phyloP scores from a whole-genome alignment of 30 jellyfish, hydroid and myxozoan species.

The Chironex yamaguchii region DNA sequence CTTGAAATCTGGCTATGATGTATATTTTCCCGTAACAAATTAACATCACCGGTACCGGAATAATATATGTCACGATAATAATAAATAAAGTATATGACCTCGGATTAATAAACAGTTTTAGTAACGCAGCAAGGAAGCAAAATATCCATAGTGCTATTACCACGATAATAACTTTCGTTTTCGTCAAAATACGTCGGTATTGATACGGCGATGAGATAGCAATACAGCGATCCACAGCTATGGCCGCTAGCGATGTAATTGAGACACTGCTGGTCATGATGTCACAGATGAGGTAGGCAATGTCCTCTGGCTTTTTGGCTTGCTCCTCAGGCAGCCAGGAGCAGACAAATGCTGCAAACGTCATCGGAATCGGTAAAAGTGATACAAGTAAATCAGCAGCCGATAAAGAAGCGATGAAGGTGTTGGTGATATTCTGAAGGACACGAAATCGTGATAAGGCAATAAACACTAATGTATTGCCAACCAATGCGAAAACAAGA shows the following conservation, averaged over 20 bases:
- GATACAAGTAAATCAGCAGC: slow-evolving; percentile 61
- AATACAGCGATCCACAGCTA: slow-evolving; percentile 55
- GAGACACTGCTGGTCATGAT: not conserved
- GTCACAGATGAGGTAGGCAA: not conserved
- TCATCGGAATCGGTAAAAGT: slow-evolving; percentile 37
- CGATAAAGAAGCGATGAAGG: slow-evolving; percentile 51
- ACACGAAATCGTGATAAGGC: slow-evolving; percentile 44
- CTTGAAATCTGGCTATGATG: not conserved
- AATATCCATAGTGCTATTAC: not conserved
- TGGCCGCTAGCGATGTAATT: slow-evolving; percentile 16
- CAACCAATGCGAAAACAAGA: slow-evolving; percentile 30
- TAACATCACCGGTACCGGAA: slow-evolving; percentile 50
- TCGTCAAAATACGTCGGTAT: not conserved
- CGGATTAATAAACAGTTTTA: not conserved
- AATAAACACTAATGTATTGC: slow-evolving; percentile 57
- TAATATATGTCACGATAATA: slow-evolving; percentile 25
- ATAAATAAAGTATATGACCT: slow-evolving; percentile 29
- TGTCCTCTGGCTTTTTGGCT: not conserved
- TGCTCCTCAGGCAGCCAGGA: slow-evolving; percentile 48
- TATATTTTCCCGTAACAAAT: slow-evolving; percentile 47
- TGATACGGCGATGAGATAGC: not conserved
- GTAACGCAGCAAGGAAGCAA: not conserved
- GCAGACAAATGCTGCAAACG: slow-evolving; percentile 81
- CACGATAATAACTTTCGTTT: not conserved
- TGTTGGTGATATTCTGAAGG: slow-evolving; percentile 62